Conservation (phyloP, 2,888 invertebrate species). For the Drosophila subquinaria region DNA sequence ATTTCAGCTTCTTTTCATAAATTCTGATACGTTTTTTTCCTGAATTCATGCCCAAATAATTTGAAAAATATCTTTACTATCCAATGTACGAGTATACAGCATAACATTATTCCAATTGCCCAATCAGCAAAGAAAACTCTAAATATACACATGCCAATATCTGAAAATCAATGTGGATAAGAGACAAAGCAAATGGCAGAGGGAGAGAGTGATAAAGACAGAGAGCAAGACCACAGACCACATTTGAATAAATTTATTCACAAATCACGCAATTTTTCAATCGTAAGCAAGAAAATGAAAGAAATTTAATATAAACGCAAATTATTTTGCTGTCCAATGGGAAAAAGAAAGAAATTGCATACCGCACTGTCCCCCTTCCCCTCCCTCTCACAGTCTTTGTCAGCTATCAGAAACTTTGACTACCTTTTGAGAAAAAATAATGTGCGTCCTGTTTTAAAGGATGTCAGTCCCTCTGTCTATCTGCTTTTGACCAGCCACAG, state of each 20-base stretch:
- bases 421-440: conserved; percentile 25
- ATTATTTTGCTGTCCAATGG: conserved; percentile 58
- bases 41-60: too few species aligned
- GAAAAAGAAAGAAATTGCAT: conserved; percentile 7
- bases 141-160: conserved; percentile 21
- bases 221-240: conserved; percentile 16
- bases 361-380: neutral
- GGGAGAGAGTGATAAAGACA: neutral
- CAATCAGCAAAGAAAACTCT: conserved; percentile 20
- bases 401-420: conserved; percentile 25
- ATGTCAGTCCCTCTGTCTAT: conserved; percentile 17
- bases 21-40: neutral
- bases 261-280: conserved; percentile 62
- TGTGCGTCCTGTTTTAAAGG: conserved; percentile 28
- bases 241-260: conserved; percentile 72
- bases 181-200: neutral
- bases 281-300: conserved; percentile 18
- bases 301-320: conserved; percentile 74
- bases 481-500: conserved; percentile 17
- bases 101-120: conserved; percentile 12
- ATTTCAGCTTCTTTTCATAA: neutral
- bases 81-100: neutral
- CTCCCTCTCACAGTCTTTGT: neutral
- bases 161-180: conserved; percentile 56
- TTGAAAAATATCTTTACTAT: neutral